phyloP scores from a whole-genome alignment of 2,888 invertebrate species.

The Pachydiplax longipennis region DNA sequence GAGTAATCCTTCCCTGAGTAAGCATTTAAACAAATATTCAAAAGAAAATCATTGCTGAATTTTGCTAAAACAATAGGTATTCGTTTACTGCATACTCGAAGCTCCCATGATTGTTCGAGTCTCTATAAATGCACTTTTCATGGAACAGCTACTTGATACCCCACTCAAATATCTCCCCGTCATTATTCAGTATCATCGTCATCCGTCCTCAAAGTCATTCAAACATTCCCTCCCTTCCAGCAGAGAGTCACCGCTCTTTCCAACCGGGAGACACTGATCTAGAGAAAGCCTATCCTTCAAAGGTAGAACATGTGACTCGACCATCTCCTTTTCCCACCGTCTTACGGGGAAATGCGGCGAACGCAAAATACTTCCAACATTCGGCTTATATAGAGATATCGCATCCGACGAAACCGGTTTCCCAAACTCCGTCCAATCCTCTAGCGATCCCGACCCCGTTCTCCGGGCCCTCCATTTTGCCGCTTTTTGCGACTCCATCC shows the following conservation, averaged over 20 bases:
- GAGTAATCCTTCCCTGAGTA: too few relatives aligned
- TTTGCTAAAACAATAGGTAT: too few relatives aligned
- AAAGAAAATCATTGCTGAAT: too few relatives aligned
- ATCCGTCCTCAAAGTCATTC: neutral
- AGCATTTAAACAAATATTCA: too few relatives aligned
- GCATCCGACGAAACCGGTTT: conserved; percentile 17
- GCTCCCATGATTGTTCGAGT: neutral
- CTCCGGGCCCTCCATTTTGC: conserved; percentile 12
- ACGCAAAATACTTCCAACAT: neutral
- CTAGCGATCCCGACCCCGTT: neutral
- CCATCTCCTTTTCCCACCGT: neutral
- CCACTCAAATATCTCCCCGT: neutral
- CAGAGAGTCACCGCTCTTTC: neutral
- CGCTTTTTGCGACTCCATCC: neutral
- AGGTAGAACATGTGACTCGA: too few relatives aligned
- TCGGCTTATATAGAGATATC: conserved; percentile 33
- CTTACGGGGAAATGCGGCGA: neutral
- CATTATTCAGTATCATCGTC: neutral
- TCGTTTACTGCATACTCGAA: too few relatives aligned
- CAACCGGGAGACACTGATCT: neutral
- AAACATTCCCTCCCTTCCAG: neutral
- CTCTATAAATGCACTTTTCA: too few relatives aligned
- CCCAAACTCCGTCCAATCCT: conserved; percentile 8
- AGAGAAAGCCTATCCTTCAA: neutral
- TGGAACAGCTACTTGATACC: neutral